Base-by-base conservation (phyloP, 2,888 invertebrate species). In the Meta bourneti region DNA sequence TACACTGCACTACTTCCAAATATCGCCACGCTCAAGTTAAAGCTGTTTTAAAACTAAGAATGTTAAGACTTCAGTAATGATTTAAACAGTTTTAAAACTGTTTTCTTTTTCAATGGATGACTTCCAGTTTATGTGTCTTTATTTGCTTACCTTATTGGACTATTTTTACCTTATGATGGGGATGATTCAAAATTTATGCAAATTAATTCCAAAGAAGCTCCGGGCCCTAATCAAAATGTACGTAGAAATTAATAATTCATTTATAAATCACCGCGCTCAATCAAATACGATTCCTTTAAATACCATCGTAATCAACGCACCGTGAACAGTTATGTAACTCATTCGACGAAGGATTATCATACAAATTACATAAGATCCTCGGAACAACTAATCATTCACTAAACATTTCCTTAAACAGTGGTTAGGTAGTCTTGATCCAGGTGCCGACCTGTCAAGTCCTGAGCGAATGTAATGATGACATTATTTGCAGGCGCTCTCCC, bases 401-500 rank as follows among this genome's bases (percentile, higher is more conserved):
- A 80, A 80, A 80, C 79, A 80, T 80, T 80, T 80, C 79, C 79
- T 54, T 80, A 80, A 80, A 80, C 54, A 80, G 54, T 20, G 79
- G 79, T 49, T 61, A 19, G 19, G 7, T 13, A n/a, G n/a, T 16
- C 77, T 51, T n/a, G 77, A 19, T 61, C 54, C 51, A 34, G 79
- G 79, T 61, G 79, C 54, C 13, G 61, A 80, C 20, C 61, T 20
- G 79, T 80, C 54, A 54, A n/a, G 20, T 61, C 52, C 54, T 7
- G 19, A 51, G 51, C 49, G 16, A 16, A 49, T 49, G 79, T 61
- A 79, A 61, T 79, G 79, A 79, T 61, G 61, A 54, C 61, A 80
- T 80, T 80, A 80, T 80, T 80, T 80, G 61, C 79, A 6, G 34
- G 9, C n/a, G 9, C 52, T 20, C 61, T 80, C 54, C 51, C 61